These are phyloP conservation scores for Caenorhabditis sp. DNA, from an alignment of 2,888 invertebrate genomes.

Conservation along the genomic window DNA sequence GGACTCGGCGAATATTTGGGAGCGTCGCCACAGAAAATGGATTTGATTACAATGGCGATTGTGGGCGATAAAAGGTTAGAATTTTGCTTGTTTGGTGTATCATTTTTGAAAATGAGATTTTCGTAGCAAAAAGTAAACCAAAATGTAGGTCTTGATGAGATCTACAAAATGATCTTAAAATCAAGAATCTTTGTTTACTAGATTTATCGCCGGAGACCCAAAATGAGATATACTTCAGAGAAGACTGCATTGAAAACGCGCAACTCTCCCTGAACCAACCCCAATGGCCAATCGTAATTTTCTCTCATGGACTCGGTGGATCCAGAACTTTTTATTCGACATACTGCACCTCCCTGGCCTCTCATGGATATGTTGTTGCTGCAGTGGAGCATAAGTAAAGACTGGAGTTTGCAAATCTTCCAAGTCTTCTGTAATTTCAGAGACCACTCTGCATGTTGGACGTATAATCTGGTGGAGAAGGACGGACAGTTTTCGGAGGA, in stretches of 20 bases:
- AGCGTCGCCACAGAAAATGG: conserved; percentile 77
- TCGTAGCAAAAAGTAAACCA: background rate
- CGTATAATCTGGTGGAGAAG: conserved; percentile 74
- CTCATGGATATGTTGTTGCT: conserved; percentile 87
- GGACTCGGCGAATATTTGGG: conserved; percentile 85
- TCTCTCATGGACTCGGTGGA: conserved; percentile 88
- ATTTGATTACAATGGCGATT: conserved; percentile 78
- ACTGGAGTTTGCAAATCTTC: background rate
- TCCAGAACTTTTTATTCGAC: conserved; percentile 87
- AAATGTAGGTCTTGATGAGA: too few relatives aligned
- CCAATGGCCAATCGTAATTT: conserved; percentile 86
- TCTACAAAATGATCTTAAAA: too few relatives aligned
- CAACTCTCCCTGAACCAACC: conserved; percentile 41
- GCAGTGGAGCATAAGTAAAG: conserved; percentile 87
- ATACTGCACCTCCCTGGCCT: conserved; percentile 87
- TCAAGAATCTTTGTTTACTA: too few relatives aligned
- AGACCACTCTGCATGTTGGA: conserved; percentile 78
- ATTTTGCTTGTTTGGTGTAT: too few relatives aligned
- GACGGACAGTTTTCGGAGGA: conserved; percentile 73
- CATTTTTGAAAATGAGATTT: too few relatives aligned
- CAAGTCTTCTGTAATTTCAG: conserved; percentile 17
- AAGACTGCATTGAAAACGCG: conserved; percentile 58
- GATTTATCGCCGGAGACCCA: too few relatives aligned
- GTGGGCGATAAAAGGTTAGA: conserved; percentile 77
- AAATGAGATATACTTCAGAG: conserved; percentile 41